Percentiles rank a stretch among this genome's conserved stretches.
Conservation (phyloP, 2,113 vertebrate species). For the Columba livia region DNA sequence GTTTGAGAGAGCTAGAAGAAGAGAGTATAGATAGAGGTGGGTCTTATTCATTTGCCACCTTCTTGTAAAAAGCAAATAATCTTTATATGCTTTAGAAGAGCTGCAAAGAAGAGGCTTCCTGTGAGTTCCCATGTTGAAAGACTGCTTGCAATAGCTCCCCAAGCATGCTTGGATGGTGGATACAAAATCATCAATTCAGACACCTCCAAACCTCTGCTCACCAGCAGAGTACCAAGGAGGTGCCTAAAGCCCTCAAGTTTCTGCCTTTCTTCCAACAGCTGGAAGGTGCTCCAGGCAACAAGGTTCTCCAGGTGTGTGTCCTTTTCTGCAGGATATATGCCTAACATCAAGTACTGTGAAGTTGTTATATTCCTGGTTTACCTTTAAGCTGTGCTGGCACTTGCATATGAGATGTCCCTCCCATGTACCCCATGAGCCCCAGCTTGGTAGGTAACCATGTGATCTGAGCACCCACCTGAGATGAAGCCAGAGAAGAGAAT, state of each 20-base stretch:
- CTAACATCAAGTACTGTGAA: neutral
- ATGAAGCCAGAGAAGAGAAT: neutral
- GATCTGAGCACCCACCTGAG: neutral
- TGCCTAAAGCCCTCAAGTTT: neutral
- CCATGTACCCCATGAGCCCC: neutral
- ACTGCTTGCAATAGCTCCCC: neutral
- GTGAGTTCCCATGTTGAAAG: neutral
- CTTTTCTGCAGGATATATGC: neutral
- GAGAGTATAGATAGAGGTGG: neutral
- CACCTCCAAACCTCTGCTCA: neutral
- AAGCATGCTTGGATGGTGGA: neutral
- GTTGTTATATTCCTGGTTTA: neutral
- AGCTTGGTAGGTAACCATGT: neutral
- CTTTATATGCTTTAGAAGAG: neutral
- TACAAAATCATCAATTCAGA: neutral
- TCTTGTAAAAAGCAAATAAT: neutral
- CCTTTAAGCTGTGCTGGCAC: neutral
- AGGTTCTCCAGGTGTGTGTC: neutral
- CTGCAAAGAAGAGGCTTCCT: neutral
- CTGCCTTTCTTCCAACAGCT: neutral
- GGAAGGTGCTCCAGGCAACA: neutral
- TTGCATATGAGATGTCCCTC: neutral
- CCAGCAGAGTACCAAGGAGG: neutral
- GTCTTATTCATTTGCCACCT: neutral
- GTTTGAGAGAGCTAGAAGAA: neutral